These are phyloP conservation scores for Paracentrotus lividus DNA, from an alignment of 53 echinoderm and acorn worm species.

Conservation along the genomic window DNA sequence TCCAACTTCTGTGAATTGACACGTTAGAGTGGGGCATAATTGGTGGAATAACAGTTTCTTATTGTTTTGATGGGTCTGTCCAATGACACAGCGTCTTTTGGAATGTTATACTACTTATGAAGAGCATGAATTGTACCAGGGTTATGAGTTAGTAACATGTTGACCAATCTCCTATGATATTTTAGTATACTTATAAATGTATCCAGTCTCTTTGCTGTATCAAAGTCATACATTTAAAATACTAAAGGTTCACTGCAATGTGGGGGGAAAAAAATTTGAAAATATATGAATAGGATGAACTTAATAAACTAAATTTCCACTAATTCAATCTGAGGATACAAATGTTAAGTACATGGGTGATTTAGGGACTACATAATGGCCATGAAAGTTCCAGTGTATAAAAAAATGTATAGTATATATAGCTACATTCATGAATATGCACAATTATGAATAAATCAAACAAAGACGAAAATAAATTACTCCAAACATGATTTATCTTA, in stretches of 20 bases:
- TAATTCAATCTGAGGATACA: neutral
- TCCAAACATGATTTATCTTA: neutral
- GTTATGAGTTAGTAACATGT: too few species aligned
- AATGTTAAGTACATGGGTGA: neutral
- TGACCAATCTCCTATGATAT: too few species aligned
- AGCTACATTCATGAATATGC: neutral
- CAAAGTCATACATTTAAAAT: neutral
- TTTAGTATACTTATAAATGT: too few species aligned
- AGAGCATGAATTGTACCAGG: neutral
- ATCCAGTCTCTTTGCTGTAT: neutral
- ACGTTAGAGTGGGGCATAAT: too few species aligned
- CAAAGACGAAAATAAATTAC: conserved; percentile 17
- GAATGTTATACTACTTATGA: neutral
- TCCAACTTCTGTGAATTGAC: too few species aligned
- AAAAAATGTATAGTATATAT: neutral
- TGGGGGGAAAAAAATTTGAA: neutral
- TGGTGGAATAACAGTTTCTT: neutral
- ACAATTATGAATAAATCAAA: neutral
- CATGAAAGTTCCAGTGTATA: neutral
- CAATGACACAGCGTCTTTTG: neutral
- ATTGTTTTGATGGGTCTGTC: neutral
- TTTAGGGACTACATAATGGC: neutral
- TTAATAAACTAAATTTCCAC: neutral
- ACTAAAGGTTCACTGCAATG: neutral
- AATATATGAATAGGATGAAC: neutral